Percentiles rank a stretch among this genome's conserved stretches.
Conservation (phyloP, 2,113 vertebrate species). For the Notothenia coriiceps region DNA sequence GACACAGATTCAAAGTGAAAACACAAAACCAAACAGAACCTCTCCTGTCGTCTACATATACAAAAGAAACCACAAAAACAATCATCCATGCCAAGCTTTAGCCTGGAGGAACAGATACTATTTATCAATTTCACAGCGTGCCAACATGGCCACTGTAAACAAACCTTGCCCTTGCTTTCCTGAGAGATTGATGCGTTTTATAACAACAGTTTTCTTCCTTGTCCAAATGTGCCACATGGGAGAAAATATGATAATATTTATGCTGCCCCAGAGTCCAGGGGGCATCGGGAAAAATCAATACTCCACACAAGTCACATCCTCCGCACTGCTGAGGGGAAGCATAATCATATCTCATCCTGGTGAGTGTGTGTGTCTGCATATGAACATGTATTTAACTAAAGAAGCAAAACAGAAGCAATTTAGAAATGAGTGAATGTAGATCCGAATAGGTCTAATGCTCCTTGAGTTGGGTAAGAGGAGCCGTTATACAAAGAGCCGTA, state of each 20-base stretch:
- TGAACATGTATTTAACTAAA: conserved; percentile 7
- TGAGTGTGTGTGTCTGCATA: conserved; percentile 30
- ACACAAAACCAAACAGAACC: conserved; percentile 24
- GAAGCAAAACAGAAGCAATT: conserved; percentile 12
- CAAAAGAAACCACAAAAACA: conserved; percentile 1
- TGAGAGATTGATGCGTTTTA: conserved; percentile 47
- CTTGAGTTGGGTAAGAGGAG: conserved; percentile 2
- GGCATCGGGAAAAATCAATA: conserved; percentile 72
- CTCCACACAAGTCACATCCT: conserved; percentile 48
- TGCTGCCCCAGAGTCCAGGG: conserved; percentile 40
- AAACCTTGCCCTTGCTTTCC: conserved; percentile 31
- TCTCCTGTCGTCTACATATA: conserved; percentile 16
- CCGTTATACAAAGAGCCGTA: neutral
- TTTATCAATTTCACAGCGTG: conserved; percentile 32
- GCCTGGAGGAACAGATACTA: conserved; percentile 27
- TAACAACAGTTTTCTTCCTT: conserved; percentile 31
- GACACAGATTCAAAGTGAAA: conserved; percentile 9
- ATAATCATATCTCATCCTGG: conserved; percentile 54
- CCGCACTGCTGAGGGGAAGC: conserved; percentile 37
- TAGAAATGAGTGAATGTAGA: conserved; percentile 15
- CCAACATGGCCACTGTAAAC: conserved; percentile 43
- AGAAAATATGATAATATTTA: conserved; percentile 66
- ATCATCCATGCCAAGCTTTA: conserved; percentile 11
- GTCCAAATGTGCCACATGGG: conserved; percentile 52
- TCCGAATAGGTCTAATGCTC: neutral